Evolutionary conservation across 2,113 vertebrate species (phyloP).

Genomic region (Pelecanus crispus): DNA sequence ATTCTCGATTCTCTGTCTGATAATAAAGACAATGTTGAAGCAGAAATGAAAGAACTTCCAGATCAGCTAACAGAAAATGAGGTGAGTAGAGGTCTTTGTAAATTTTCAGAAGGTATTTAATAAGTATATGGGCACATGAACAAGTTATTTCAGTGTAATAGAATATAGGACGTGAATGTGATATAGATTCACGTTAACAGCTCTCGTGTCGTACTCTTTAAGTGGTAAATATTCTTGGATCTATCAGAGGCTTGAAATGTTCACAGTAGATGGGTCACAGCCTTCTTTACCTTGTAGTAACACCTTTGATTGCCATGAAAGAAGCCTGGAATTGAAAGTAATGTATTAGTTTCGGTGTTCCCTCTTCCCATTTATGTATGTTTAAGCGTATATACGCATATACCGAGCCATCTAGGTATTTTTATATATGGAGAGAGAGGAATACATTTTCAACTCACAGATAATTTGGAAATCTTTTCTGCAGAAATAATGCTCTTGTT

Average conservation of each 20-base stretch:
- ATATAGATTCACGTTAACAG: neutral
- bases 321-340: neutral
- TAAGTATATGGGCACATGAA: neutral
- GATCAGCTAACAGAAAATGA: slow-evolving; percentile 69
- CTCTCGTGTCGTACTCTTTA: neutral
- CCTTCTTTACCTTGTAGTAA: neutral
- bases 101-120: neutral
- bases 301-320: neutral
- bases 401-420: neutral
- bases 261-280: neutral
- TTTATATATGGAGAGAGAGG: neutral
- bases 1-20: slow-evolving; percentile 69
- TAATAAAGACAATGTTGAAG: slow-evolving; percentile 63
- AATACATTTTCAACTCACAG: rapidly evolving
- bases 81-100: slow-evolving; percentile 8
- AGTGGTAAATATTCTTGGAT: neutral
- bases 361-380: neutral
- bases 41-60: slow-evolving; percentile 65
- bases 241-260: neutral
- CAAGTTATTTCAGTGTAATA: neutral
- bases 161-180: neutral
- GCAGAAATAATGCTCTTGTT: neutral
- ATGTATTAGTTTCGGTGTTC: neutral
- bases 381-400: neutral
- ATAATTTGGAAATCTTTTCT: neutral